These are phyloP conservation scores for Protomyctophum bolini DNA, from an alignment of 2,113 vertebrate species.

Conservation along the genomic window DNA sequence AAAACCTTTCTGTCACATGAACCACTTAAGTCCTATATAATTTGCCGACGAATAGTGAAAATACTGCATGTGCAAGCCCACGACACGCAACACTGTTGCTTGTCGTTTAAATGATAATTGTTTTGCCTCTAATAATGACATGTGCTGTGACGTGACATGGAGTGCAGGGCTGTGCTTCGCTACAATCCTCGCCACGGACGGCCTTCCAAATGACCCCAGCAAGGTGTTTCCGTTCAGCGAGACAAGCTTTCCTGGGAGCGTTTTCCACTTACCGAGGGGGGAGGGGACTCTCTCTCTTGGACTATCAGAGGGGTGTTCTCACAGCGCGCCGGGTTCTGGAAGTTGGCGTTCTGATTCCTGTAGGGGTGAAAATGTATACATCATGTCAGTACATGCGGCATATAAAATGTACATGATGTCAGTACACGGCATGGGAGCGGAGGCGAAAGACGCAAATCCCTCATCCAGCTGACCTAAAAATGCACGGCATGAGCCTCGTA, in stretches of 20 bases:
- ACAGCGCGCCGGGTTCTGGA: slow-evolving; percentile 93
- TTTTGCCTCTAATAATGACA: neutral
- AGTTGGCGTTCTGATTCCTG: slow-evolving; percentile 98
- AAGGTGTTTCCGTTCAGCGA: slow-evolving; percentile 1
- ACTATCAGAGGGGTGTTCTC: slow-evolving; percentile 99
- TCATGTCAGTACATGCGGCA: no score
- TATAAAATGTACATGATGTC: slow-evolving; percentile 24
- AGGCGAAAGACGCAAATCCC: neutral
- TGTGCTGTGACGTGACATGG: neutral
- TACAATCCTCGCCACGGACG: neutral
- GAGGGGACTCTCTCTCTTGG: slow-evolving; percentile 97
- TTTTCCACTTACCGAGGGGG: slow-evolving; percentile 90
- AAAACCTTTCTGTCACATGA: no score
- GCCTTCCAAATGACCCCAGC: slow-evolving; percentile 22
- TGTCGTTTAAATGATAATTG: no score
- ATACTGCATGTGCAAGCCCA: no score
- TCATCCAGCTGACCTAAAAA: neutral
- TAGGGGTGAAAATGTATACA: slow-evolving; percentile 38
- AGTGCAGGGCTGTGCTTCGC: neutral
- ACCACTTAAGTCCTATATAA: no score
- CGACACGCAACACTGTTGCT: no score
- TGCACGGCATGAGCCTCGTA: slow-evolving; percentile 28
- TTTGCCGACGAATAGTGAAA: no score
- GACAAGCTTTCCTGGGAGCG: slow-evolving; percentile 9
- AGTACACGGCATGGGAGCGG: slow-evolving; percentile 1